Conservation (phyloP, 2,797 vertebrate genomes). For the Chelon auratus region DNA sequence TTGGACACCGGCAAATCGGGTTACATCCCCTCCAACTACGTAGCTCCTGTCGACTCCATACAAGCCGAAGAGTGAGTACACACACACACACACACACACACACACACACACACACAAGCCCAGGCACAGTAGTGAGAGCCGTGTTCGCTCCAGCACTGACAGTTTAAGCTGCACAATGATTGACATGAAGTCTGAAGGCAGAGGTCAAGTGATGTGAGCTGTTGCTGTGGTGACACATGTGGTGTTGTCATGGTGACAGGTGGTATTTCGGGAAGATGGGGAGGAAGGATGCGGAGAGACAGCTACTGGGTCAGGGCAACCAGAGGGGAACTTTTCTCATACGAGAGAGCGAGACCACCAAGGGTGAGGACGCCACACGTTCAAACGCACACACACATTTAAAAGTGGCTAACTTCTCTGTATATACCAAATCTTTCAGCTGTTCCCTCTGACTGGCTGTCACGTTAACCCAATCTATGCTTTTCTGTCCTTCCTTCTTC, state of each 20-base stretch:
- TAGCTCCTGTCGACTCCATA: constrained; percentile 96
- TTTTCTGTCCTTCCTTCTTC: fast-evolving
- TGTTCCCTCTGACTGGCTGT: background rate
- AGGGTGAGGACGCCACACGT: constrained; percentile 82
- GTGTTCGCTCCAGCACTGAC: background rate
- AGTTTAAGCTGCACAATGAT: constrained; percentile 1
- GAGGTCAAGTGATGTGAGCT: constrained; percentile 37
- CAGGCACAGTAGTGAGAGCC: background rate
- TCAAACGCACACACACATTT: background rate
- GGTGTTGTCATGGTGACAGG: constrained; percentile 81
- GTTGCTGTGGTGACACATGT: constrained; percentile 51
- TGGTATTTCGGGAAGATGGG: constrained; percentile 99
- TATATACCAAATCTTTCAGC: background rate
- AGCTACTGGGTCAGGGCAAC: constrained; percentile 89
- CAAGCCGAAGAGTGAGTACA: constrained; percentile 96
- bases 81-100: constrained; percentile 18
- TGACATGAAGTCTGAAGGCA: constrained; percentile 38
- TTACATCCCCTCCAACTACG: constrained; percentile 98
- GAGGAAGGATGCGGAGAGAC: constrained; percentile 95
- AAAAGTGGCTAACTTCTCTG: background rate
- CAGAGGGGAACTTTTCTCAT: constrained; percentile 94
- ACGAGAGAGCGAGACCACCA: constrained; percentile 96
- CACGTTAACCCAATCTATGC: background rate
- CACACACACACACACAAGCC: constrained; percentile 24
- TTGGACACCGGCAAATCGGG: constrained; percentile 92